Evolutionary conservation across 2,113 vertebrate genomes (phyloP).

Genomic region (Cacatua alba): DNA sequence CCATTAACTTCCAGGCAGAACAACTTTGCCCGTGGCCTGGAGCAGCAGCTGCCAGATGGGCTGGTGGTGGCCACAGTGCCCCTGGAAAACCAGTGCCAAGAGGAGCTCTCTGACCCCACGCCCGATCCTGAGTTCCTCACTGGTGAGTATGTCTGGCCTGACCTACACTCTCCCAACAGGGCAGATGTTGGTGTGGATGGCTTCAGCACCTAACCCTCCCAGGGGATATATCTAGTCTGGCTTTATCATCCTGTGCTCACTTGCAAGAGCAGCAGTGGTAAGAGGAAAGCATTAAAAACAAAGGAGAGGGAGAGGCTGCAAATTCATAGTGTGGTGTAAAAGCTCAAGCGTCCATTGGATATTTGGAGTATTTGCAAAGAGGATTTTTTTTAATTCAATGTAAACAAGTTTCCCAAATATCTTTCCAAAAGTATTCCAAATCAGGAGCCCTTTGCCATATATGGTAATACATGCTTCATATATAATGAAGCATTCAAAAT

Average conservation of each 20-base stretch:
- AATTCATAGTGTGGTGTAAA: neutral
- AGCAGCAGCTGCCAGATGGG: slow-evolving; percentile 95
- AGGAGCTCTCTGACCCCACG: slow-evolving; percentile 90
- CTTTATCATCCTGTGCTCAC: neutral
- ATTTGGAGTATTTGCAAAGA: neutral
- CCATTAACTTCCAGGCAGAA: slow-evolving; percentile 84
- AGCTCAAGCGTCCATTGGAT: neutral
- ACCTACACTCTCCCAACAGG: neutral
- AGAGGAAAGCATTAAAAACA: neutral
- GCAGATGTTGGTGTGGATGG: fast-evolving
- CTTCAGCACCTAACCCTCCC: neutral
- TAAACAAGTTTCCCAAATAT: neutral
- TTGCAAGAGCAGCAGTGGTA: neutral
- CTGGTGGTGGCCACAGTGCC: slow-evolving; percentile 93
- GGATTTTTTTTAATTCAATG: neutral
- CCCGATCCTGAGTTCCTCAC: slow-evolving; percentile 94
- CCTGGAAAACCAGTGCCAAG: slow-evolving; percentile 92
- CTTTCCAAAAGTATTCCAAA: neutral
- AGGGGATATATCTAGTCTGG: neutral
- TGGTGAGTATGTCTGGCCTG: slow-evolving; percentile 74
- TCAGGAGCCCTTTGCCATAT: neutral
- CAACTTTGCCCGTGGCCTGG: slow-evolving; percentile 95
- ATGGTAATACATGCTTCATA: neutral
- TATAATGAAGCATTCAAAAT: neutral
- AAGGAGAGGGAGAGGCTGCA: neutral